Evolutionary conservation across 1,140 invertebrate genomes (phyloP), one percentile per base, ranked within the genome.

Genomic region (Drosophila varians): DNA sequence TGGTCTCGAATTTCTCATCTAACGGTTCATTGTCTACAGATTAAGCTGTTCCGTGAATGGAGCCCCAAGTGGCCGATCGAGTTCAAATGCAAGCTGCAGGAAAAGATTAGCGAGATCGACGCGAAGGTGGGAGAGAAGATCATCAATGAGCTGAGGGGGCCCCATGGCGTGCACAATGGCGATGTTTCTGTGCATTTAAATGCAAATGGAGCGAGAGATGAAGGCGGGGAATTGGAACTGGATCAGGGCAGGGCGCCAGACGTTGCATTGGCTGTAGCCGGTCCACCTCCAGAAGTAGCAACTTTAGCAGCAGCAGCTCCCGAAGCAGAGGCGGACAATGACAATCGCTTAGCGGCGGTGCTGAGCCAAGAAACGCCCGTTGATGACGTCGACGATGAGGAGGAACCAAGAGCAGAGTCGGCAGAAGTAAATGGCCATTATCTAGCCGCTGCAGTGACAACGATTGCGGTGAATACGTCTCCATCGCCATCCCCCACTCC

Each of bases 31-130:
- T 54, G 28, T 78, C 66, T 56, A 73, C 92, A 95, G 94, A 93
- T 95, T 46, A 97, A 98, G 92, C 90, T 98, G 8, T 97, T 98
- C 84, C 93, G 94, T 80, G 95, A 97, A 91, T 98, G 97, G 97
- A 95, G 94, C 83, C 93, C 94, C 52, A 94, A 94, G 74, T 98
- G 97, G 97, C 93, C 93, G 38, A 93, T 94, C 42, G 94, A 95
- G 58, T 95, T 97, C 58, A 95, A 94, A 79, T 93, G 95, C 25
- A 93, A 93, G 53, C 92, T 96, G n/a, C 87, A 96, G 8, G 92
- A 93, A 43, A 93, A 94, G 53, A 93, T 96, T 21, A 93, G 94
- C 47, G 94, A 95, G 77, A 93, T 94, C 31, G 96, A 96, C 91
- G 80, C 93, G 12, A 93, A 93, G 61, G 96, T 96, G 88, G 94